phyloP scores from a whole-genome alignment of 2,113 vertebrate species.

The Tiliqua scincoides region DNA sequence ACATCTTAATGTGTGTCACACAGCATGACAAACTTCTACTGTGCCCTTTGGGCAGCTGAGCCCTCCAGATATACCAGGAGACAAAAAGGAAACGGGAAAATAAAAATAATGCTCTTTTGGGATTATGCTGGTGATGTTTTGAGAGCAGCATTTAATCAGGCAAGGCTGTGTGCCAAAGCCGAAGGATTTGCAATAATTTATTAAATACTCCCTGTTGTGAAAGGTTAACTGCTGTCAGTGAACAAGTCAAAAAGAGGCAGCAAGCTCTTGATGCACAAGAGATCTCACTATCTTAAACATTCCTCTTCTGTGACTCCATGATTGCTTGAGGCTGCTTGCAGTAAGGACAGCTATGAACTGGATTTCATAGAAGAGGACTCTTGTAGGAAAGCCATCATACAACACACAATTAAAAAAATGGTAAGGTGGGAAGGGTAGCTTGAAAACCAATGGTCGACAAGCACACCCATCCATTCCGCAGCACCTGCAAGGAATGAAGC shows the following conservation, averaged over 20 bases:
- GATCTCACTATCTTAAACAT: no score
- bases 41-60: not conserved
- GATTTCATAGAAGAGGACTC: no score
- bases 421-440: no score
- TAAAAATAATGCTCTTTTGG: slow-evolving; percentile 5
- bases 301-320: not conserved
- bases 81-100: not conserved
- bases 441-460: not conserved
- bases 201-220: slow-evolving; percentile 18
- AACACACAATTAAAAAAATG: not conserved
- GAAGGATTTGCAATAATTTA: slow-evolving; percentile 14
- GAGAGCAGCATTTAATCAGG: slow-evolving; percentile 12
- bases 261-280: not conserved
- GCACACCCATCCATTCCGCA: not conserved
- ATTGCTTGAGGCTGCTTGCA: not conserved
- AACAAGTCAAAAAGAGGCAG: not conserved
- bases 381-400: not conserved
- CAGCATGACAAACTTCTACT: not conserved
- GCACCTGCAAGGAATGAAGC: not conserved
- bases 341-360: no score
- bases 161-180: slow-evolving; percentile 11
- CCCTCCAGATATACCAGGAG: not conserved
- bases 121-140: slow-evolving; percentile 2
- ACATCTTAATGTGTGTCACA: not conserved
- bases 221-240: slow-evolving; percentile 9